Evolutionary conservation across 2,888 invertebrate genomes (phyloP).

Genomic region (Agriopis marginaria): DNA sequence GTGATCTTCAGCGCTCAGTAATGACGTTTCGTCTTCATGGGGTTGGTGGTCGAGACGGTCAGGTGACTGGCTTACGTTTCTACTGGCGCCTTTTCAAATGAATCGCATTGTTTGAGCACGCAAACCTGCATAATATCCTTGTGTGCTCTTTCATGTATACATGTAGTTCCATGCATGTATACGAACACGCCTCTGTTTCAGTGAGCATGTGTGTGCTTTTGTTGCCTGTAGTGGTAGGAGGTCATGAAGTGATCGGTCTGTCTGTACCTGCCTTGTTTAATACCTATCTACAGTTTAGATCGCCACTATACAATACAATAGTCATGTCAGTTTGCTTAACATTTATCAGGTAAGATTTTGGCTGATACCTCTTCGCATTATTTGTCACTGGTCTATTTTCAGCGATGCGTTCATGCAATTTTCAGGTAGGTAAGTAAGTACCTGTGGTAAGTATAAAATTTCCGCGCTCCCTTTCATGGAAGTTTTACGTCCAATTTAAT

Average conservation of each 20-base stretch:
- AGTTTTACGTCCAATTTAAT: constrained; percentile 29
- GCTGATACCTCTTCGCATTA: constrained; percentile 48
- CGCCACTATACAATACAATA: not conserved
- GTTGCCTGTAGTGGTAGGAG: constrained; percentile 69
- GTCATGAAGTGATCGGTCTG: constrained; percentile 71
- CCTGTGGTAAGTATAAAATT: constrained; percentile 8
- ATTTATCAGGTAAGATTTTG: constrained; percentile 55
- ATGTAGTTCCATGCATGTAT: constrained; percentile 62
- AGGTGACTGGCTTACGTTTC: constrained; percentile 76
- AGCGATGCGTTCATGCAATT: constrained; percentile 54
- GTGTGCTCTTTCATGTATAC: constrained; percentile 63
- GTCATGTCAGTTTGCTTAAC: constrained; percentile 60
- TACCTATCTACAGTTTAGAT: constrained; percentile 35
- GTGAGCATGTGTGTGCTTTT: constrained; percentile 55
- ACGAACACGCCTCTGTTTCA: constrained; percentile 72
- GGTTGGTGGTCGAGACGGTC: constrained; percentile 57
- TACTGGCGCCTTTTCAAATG: constrained; percentile 72
- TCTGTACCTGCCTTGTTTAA: constrained; percentile 9
- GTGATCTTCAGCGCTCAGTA: constrained; percentile 30
- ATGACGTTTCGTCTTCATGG: constrained; percentile 43
- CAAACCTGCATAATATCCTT: constrained; percentile 56
- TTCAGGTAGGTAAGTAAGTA: constrained; percentile 11
- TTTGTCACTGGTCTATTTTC: constrained; percentile 59
- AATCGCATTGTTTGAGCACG: constrained; percentile 71
- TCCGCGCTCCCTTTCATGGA: constrained; percentile 30